These are phyloP conservation scores for Campylomormyrus tamandua DNA, from an alignment of 2,113 vertebrate species.

Conservation along the genomic window DNA sequence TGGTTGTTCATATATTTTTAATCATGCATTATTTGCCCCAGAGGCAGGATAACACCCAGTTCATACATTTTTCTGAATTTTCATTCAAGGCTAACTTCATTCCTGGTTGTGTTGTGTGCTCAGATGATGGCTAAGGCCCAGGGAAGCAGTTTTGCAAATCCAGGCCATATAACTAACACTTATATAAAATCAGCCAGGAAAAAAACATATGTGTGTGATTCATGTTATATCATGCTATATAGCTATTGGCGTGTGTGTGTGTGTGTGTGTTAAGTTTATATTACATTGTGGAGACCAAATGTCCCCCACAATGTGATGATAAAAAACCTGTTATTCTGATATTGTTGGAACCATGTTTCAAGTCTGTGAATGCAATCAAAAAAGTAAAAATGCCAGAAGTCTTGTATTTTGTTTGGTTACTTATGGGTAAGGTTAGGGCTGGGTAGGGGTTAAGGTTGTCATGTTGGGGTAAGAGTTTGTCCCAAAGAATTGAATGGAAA, in stretches of 20 bases:
- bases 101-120: neutral
- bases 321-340: too few relatives aligned
- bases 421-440: too few relatives aligned
- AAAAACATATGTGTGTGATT: neutral
- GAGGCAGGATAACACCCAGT: neutral
- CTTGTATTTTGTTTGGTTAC: too few relatives aligned
- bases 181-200: neutral
- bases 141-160: neutral
- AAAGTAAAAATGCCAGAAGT: too few relatives aligned
- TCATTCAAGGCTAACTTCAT: neutral
- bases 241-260: neutral
- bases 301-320: too few relatives aligned
- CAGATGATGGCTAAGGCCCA: neutral
- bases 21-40: neutral
- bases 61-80: neutral
- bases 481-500: too few relatives aligned
- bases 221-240: neutral
- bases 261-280: neutral
- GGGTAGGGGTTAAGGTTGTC: too few relatives aligned
- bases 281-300: too few relatives aligned
- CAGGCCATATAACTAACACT: neutral
- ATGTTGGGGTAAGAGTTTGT: too few relatives aligned
- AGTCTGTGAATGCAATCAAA: too few relatives aligned
- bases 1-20: neutral
- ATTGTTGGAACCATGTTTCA: too few relatives aligned